Evolutionary conservation across 2,888 invertebrate genomes (phyloP), one percentile per base, ranked within the genome.

Genomic region (Linyphia triangularis): DNA sequence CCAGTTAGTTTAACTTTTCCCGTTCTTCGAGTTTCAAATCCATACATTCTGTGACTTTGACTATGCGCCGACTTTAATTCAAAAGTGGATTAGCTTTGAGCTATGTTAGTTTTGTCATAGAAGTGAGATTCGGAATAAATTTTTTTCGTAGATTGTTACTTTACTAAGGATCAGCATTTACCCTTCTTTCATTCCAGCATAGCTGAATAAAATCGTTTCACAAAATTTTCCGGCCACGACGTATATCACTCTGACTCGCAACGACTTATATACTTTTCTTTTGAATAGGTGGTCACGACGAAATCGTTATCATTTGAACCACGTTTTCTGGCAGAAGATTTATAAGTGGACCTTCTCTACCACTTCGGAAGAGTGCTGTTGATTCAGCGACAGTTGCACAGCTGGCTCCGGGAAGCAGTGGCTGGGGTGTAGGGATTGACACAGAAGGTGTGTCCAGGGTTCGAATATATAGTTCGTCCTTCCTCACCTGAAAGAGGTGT

Each of bases 281-380:
- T 28, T 85, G 69, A 85, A 67, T 77, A 67, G 77, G 24, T 59
- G 67, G 65, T 77, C 84, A 85, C 84, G 84, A 85, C 57, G 6
- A 10, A 2, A 65, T 16, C 63, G 57, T 81, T 70, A 33, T 22
- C 22, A 9, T 43, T 69, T 51, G n/a, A 51, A n/a, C 24, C 69
- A 57, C 69, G 69, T 69, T 65, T 26, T 43, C 22, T 67, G 28
- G 81, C 13, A 22, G 51, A n/a, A 5, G 51, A 51, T 1, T 51
- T 13, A 13, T 51, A 63, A 77, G 30, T 67, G 65, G 22, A 57
- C 28, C 33, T 33, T 33, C 67, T 6, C 28, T 19, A 10, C 81
- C 61, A 22, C 81, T 33, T 73, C 59, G 3, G 43, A n/a, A 51
- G 16, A 65, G 1, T 40, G 51, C 9, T 65, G 57, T 69, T 81